These are phyloP conservation scores for Coilia nasus DNA, from an alignment of 2,797 vertebrate genomes.

Conservation along the genomic window DNA sequence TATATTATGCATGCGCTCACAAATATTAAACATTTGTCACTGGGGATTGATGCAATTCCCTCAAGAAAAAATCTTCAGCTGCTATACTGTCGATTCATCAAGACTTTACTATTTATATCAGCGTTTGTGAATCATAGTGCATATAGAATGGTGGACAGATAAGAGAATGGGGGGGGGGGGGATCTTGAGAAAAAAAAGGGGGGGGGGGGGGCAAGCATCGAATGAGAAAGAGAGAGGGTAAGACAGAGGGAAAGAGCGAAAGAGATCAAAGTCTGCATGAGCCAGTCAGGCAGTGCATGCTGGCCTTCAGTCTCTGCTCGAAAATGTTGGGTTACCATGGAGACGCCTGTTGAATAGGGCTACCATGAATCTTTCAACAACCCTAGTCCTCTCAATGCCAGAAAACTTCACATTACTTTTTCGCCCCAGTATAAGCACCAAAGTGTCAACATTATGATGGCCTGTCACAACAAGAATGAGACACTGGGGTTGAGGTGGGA, in stretches of 20 bases:
- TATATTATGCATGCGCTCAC: neutral
- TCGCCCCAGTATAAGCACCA: constrained; percentile 48
- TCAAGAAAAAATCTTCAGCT: neutral
- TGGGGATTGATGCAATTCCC: constrained; percentile 10
- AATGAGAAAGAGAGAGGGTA: constrained; percentile 29
- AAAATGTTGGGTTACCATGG: constrained; percentile 79
- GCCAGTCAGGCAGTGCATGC: constrained; percentile 66
- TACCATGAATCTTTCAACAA: constrained; percentile 79
- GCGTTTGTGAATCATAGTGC: neutral
- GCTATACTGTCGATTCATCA: neutral
- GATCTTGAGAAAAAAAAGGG: neutral
- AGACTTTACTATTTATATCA: neutral
- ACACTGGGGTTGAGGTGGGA: neutral
- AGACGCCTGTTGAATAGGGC: constrained; percentile 79
- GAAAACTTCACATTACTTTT: constrained; percentile 66
- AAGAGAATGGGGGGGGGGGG: too few species aligned
- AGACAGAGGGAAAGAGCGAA: constrained; percentile 34
- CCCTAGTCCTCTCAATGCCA: constrained; percentile 60
- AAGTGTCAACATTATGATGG: constrained; percentile 49
- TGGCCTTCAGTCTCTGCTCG: constrained; percentile 71
- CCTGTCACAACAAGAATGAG: constrained; percentile 21
- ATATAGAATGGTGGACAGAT: neutral
- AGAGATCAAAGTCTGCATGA: constrained; percentile 77
- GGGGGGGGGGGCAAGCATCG: neutral
- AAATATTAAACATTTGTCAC: neutral